Evolutionary conservation across 2,113 vertebrate species (phyloP).

Genomic region (Lycocorax pyrrhopterus): DNA sequence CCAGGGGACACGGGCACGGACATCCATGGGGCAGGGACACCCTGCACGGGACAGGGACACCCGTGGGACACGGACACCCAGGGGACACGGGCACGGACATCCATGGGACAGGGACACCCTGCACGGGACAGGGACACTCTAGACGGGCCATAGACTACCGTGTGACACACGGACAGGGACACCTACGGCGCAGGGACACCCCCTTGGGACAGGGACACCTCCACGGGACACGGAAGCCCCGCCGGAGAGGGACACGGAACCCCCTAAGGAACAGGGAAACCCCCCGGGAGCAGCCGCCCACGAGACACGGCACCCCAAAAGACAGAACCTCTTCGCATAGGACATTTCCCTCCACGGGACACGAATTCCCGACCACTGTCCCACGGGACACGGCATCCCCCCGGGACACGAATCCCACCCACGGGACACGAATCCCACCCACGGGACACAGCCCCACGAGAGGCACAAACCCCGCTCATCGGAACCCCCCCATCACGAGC

Average conservation of each 20-base stretch:
- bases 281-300: too few relatives aligned
- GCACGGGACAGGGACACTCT: not conserved
- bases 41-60: not conserved
- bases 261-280: not conserved
- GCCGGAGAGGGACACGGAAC: not conserved
- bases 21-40: not conserved
- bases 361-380: not conserved
- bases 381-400: not conserved
- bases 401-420: not conserved
- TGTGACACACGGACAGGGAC: not conserved
- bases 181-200: not conserved
- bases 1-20: not conserved
- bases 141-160: too few relatives aligned
- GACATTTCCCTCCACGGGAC: not conserved
- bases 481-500: too few relatives aligned
- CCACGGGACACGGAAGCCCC: not conserved
- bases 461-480: not conserved
- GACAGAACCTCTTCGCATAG: not conserved
- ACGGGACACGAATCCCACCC: not conserved
- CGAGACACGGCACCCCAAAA: not conserved
- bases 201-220: not conserved
- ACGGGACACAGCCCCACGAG: not conserved
- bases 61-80: not conserved
- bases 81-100: not conserved
- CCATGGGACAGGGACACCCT: not conserved